Evolutionary conservation across 2,113 vertebrate genomes (phyloP), one percentile per base, ranked within the genome.

Genomic region (Pseudolaguvia tuberculata): DNA sequence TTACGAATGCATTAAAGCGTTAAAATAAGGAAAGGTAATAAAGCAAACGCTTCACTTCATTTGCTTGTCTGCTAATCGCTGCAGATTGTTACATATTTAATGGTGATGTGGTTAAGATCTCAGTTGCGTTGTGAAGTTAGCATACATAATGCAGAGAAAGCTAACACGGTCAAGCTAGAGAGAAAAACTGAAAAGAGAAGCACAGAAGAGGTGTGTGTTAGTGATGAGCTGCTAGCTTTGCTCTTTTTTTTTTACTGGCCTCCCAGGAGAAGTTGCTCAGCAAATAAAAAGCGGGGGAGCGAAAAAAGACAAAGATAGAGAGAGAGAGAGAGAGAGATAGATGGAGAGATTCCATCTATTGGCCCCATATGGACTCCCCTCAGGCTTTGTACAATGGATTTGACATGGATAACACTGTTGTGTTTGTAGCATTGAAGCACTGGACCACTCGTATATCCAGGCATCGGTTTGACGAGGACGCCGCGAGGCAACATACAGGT

Each of bases 361-460:
- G 55, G n/a, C 56, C 56, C 55, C 75, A 27, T 76, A 59, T 76
- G 74, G 74, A 70, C 74, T 62, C 62, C 63, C 66, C 63, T 11
- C 75, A 70, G 66, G 47, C 66, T 52, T 76, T 48, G 29, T 62
- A 17, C 75, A 45, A 62, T 62, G 67, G 48, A 62, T 70, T n/a
- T 62, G 67, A 77, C 75, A 77, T 62, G 67, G 75, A 62, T 70
- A 77, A 63, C 75, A 63, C 57, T 52, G 56, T 70, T 70, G 75
- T 63, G 58, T 71, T 53, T 63, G 48, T 70, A 52, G 53, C 12
- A 18, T 31, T 11, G 73, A 20, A 75, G 52, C 62, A 47, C 52
- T 20, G 27, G 73, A 20, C 45, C 4, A 6, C 56, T 70, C 5
- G 27, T 61, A 59, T 31, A 63, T 69, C 56, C 67, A 39, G 47